phyloP scores from a whole-genome alignment of 2,113 vertebrate genomes.

The Cettia cetti region DNA sequence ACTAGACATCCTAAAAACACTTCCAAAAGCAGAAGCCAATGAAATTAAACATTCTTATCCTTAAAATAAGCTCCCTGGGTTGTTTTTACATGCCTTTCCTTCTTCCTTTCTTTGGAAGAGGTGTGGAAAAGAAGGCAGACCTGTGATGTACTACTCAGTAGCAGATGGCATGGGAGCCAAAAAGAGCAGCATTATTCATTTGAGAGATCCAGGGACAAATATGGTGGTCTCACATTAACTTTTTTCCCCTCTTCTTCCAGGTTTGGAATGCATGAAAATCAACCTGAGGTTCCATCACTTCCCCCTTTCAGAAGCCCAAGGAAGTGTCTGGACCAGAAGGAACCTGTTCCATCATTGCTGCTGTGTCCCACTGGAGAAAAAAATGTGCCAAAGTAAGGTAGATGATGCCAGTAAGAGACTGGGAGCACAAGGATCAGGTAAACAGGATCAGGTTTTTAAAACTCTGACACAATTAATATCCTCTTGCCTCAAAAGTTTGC shows the following conservation, averaged over 20 bases:
- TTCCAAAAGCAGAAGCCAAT: neutral
- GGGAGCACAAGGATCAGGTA: neutral
- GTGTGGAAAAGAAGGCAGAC: neutral
- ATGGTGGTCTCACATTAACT: neutral
- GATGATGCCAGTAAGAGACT: neutral
- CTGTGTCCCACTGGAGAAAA: rapidly evolving
- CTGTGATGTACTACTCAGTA: neutral
- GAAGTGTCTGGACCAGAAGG: neutral
- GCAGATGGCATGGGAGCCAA: neutral
- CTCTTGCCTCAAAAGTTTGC: neutral
- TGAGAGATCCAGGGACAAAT: neutral
- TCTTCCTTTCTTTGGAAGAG: neutral
- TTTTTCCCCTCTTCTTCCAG: neutral
- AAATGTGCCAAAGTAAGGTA: rapidly evolving
- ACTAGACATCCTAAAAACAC: neutral
- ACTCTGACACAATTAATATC: neutral
- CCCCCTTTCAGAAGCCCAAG: neutral
- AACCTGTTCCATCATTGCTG: neutral
- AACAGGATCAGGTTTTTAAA: neutral
- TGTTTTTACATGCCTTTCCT: neutral
- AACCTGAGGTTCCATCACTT: neutral
- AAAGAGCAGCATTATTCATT: neutral
- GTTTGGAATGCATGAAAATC: neutral
- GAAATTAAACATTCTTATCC: neutral
- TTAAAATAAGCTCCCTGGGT: neutral